Evolutionary conservation across 1,140 invertebrate genomes (phyloP).

Genomic region (Drosophila nebulosa): DNA sequence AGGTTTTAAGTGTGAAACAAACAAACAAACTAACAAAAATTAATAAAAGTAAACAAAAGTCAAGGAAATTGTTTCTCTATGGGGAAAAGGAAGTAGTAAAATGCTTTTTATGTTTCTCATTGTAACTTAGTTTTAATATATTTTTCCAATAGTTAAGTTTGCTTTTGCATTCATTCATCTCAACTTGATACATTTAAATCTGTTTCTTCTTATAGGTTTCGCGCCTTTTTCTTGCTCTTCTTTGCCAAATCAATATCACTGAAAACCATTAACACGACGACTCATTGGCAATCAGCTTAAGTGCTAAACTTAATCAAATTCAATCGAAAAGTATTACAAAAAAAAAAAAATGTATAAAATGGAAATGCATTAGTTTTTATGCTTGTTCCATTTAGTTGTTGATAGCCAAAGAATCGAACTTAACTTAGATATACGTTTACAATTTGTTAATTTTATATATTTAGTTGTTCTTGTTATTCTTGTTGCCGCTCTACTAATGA

Average conservation of each 20-base stretch:
- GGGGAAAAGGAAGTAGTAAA: slow-evolving; percentile 46
- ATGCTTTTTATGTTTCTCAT: slow-evolving; percentile 52
- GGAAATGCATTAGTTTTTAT: slow-evolving; percentile 60
- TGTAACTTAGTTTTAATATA: slow-evolving; percentile 72
- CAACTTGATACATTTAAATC: slow-evolving; percentile 37
- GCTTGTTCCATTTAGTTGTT: slow-evolving; percentile 34
- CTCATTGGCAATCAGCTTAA: slow-evolving; percentile 52
- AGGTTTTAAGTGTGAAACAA: slow-evolving; percentile 37
- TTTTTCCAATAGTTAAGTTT: slow-evolving; percentile 73
- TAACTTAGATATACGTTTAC: slow-evolving; percentile 48
- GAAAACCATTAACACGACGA: slow-evolving; percentile 55
- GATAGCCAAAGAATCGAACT: slow-evolving; percentile 29
- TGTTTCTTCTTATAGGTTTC: not conserved
- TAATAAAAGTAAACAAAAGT: not conserved
- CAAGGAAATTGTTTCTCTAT: not conserved
- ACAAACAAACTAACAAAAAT: not conserved
- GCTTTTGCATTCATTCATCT: slow-evolving; percentile 47
- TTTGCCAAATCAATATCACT: slow-evolving; percentile 28
- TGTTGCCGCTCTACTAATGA: slow-evolving; percentile 72
- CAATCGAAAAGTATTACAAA: slow-evolving; percentile 46
- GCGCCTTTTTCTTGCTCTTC: not conserved
- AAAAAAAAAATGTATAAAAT: slow-evolving; percentile 69
- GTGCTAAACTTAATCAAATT: slow-evolving; percentile 47
- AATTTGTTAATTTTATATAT: slow-evolving; percentile 19
- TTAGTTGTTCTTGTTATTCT: no score